Evolutionary conservation across 1,140 invertebrate species (phyloP).

Genomic region (Lasioglossum albipes): DNA sequence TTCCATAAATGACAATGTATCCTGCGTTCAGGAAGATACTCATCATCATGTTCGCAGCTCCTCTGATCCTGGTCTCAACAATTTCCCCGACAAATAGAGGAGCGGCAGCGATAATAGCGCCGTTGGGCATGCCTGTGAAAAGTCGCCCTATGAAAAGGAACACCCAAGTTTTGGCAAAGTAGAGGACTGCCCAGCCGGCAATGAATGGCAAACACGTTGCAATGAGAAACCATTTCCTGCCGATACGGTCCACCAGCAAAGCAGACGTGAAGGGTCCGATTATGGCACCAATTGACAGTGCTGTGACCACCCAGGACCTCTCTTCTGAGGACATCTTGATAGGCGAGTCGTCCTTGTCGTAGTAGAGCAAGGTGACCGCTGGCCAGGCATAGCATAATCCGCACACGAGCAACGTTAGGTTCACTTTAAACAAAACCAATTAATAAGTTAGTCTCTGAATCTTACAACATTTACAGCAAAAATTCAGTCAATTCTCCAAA

Average conservation of each 20-base stretch:
- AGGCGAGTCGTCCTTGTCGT: not conserved
- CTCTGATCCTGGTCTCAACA: slow-evolving; percentile 83
- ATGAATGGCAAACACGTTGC: slow-evolving; percentile 81
- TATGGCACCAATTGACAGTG: slow-evolving; percentile 51
- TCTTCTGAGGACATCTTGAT: not conserved
- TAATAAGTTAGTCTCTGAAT: too few relatives aligned
- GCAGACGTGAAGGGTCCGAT: slow-evolving; percentile 66
- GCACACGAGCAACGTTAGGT: not conserved
- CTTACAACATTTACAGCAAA: too few relatives aligned
- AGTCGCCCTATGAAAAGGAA: slow-evolving; percentile 79
- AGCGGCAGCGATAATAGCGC: slow-evolving; percentile 82
- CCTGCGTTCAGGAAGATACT: slow-evolving; percentile 80
- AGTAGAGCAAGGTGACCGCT: not conserved
- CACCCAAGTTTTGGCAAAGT: slow-evolving; percentile 75
- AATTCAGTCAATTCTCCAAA: too few relatives aligned
- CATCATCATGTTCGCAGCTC: slow-evolving; percentile 82
- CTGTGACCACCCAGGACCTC: slow-evolving; percentile 3
- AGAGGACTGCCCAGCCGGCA: slow-evolving; percentile 82
- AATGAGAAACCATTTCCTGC: slow-evolving; percentile 83
- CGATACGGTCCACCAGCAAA: slow-evolving; percentile 78
- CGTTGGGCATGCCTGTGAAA: slow-evolving; percentile 83
- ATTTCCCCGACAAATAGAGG: slow-evolving; percentile 84
- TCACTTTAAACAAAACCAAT: slow-evolving; percentile 20
- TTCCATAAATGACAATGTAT: slow-evolving; percentile 79
- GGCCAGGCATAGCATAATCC: slow-evolving; percentile 6